These are phyloP conservation scores for Oreochromis grahami DNA, from an alignment of 2,797 vertebrate genomes.

Conservation along the genomic window DNA sequence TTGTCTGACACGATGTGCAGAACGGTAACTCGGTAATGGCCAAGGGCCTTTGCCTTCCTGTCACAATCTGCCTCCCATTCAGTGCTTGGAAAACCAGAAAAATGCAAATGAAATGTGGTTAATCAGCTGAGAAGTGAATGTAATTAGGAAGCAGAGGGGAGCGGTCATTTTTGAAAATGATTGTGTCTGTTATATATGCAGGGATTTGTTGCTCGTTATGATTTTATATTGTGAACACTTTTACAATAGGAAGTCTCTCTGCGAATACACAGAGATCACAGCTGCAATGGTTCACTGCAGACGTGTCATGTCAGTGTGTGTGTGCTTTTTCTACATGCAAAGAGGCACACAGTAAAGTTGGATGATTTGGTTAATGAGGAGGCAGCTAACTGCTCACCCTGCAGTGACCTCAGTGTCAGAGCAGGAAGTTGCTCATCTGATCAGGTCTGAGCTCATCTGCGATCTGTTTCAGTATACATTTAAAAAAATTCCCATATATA, in stretches of 20 bases:
- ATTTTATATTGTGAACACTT: neutral
- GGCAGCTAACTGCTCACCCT: neutral
- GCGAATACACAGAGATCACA: neutral
- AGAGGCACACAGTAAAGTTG: neutral
- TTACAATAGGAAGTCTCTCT: neutral
- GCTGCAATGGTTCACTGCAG: neutral
- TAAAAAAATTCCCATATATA: neutral
- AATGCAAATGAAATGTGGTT: neutral
- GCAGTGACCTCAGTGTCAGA: neutral
- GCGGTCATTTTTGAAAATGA: neutral
- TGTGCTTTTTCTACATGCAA: neutral
- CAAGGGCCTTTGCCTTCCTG: neutral
- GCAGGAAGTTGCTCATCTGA: neutral
- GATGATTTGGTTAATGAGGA: neutral
- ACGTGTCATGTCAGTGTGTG: neutral
- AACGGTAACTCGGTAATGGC: neutral
- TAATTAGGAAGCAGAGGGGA: neutral
- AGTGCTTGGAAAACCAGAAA: neutral
- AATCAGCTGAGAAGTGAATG: neutral
- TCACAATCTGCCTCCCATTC: neutral
- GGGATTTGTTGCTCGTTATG: neutral
- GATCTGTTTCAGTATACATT: neutral
- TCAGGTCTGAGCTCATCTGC: neutral
- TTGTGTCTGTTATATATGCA: neutral
- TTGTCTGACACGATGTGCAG: neutral